Base-by-base conservation (phyloP, 2,888 invertebrate species). In the Noctua comes region DNA sequence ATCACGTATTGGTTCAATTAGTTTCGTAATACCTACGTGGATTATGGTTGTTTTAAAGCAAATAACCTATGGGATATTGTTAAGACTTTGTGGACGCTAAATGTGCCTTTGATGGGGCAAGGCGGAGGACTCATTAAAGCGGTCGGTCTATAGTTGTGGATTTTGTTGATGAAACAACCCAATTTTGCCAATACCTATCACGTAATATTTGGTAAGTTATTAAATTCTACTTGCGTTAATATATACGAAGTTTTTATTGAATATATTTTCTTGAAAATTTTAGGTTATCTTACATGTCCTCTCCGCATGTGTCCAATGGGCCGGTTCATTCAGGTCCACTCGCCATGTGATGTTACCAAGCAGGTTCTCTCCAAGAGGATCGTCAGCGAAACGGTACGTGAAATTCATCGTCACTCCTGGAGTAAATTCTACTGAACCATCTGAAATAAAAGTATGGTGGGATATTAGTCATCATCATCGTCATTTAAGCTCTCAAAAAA, bases 281-380 rank as follows among this genome's bases (percentile, higher is more conserved):
- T 1, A 31, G 64, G 5, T 24, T n/a, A 66, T 27, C 97, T 97
- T 95, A 98, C 99, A 99, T 77, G 98, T 98, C 89, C 98, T 98
- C 94, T 99, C 99, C 0, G 98, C 98, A 90, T 99, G 99, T 4
- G 98, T 97, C 99, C 99, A 99, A 91, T 99, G 99, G 0, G 98
- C 98, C 0, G 98, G 98, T 76, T 97, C 96, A 75, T 97, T 97
- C 73, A 98, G 95, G 88, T 98, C 98, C 80, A 99, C 98, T 88
- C 97, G 97, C 98, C 98, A 99, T 0, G 99, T 99, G 86, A 99
- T 98, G 92, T 99, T 99, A 1, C 99, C 99, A 66, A 98, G 97
- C 13, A 99, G 97, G 82, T 97, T 97, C 93, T 99, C 98, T 46
- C 98, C 98, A 11, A 98, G 94, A 0, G 99, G 98, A 94, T 99